Evolutionary conservation across 2,888 invertebrate species (phyloP).

Genomic region (Coelogynopora nodosa): DNA sequence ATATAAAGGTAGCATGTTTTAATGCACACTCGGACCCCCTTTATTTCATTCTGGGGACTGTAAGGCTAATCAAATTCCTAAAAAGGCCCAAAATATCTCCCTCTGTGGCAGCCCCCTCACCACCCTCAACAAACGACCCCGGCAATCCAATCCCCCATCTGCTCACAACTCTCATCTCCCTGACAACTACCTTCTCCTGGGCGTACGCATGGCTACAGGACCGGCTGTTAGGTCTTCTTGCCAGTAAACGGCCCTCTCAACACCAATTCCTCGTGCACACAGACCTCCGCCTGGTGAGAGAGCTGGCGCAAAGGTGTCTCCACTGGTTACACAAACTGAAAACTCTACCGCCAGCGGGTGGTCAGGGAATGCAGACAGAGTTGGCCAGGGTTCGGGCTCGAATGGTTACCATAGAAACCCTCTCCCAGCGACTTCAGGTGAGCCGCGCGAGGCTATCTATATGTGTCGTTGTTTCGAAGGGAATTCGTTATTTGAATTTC

Average conservation of each 20-base stretch:
- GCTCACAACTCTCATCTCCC: not conserved
- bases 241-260: not conserved
- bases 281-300: not conserved
- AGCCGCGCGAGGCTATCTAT: no score
- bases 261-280: constrained; percentile 1
- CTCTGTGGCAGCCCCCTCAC: not conserved
- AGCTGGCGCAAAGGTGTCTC: not conserved
- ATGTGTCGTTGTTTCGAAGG: no score
- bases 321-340: not conserved
- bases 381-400: not conserved
- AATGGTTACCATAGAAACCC: not conserved
- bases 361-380: not conserved
- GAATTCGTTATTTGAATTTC: no score
- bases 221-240: not conserved
- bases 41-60: no score
- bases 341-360: not conserved
- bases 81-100: no score
- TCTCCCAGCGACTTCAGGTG: not conserved
- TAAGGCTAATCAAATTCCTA: no score
- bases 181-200: not conserved
- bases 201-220: not conserved
- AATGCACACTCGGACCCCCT: no score
- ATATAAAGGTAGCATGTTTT: no score
- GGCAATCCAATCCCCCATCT: not conserved
- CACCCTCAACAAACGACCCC: not conserved